These are phyloP conservation scores for Trochalopteron elliotii DNA, from an alignment of 2,113 vertebrate species.

Conservation along the genomic window DNA sequence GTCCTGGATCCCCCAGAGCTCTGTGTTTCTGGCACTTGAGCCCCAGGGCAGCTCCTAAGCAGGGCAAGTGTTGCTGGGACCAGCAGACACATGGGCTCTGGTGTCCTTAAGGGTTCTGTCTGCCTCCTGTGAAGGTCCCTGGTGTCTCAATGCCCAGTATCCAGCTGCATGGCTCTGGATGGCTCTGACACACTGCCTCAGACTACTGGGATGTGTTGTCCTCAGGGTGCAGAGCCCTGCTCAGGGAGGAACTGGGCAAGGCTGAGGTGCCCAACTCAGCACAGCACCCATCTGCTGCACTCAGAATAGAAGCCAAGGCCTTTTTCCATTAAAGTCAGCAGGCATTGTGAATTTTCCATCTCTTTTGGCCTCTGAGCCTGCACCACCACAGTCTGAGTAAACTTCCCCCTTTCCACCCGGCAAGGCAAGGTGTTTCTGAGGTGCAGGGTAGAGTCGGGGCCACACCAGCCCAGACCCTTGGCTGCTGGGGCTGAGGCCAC, in stretches of 20 bases:
- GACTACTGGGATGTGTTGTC: too few relatives aligned
- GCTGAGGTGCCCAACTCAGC: neutral
- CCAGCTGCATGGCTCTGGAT: neutral
- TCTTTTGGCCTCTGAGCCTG: neutral
- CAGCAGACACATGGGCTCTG: neutral
- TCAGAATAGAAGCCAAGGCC: neutral
- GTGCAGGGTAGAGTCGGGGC: neutral
- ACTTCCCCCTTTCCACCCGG: neutral
- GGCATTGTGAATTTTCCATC: neutral
- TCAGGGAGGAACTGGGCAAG: neutral
- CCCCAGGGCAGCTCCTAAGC: neutral
- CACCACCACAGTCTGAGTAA: neutral
- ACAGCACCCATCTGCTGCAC: neutral
- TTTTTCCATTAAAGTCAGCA: neutral
- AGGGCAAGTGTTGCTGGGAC: neutral
- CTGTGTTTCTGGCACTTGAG: neutral
- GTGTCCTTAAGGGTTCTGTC: neutral
- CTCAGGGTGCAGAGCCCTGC: neutral
- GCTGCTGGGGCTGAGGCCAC: accelerated
- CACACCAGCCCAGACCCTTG: accelerated
- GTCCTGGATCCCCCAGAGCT: neutral
- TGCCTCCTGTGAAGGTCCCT: neutral
- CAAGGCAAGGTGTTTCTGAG: neutral
- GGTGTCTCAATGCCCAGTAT: neutral
- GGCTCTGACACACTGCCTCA: accelerated